Conservation (phyloP, 2,888 invertebrate species). For the Eupithecia exiguata region DNA sequence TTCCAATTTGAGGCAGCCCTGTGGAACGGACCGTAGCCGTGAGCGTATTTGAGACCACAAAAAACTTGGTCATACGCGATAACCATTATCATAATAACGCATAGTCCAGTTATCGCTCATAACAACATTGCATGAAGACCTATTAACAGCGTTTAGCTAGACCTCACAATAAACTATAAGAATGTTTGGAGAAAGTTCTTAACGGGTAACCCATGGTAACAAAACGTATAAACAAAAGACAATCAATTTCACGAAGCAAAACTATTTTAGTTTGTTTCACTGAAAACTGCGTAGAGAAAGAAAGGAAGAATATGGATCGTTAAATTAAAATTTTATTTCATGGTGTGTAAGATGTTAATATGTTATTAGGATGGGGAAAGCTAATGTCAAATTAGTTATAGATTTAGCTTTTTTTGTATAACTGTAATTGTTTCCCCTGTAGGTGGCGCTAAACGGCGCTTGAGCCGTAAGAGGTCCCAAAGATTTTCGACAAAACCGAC, state of each 20-base stretch:
- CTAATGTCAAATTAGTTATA: too few relatives aligned
- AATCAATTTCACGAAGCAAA: background rate
- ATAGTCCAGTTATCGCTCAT: constrained; percentile 51
- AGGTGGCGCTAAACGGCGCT: too few relatives aligned
- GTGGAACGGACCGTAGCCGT: constrained; percentile 36
- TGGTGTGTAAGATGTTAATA: too few relatives aligned
- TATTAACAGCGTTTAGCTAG: background rate
- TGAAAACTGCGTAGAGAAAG: background rate
- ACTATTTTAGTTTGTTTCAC: background rate
- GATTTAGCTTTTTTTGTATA: too few relatives aligned
- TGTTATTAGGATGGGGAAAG: too few relatives aligned
- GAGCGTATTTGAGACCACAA: constrained; percentile 58
- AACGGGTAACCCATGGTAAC: constrained; percentile 6
- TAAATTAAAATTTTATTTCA: too few relatives aligned
- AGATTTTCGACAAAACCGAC: too few relatives aligned
- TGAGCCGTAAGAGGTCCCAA: too few relatives aligned
- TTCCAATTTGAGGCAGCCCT: constrained; percentile 41
- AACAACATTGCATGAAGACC: constrained; percentile 21
- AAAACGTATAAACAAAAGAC: background rate
- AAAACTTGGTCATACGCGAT: constrained; percentile 66
- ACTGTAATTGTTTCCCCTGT: too few relatives aligned
- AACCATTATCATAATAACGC: constrained; percentile 66
- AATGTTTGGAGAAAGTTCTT: background rate
- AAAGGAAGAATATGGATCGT: background rate
- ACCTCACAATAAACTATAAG: background rate